Conservation (phyloP, 2,888 invertebrate genomes). For the Cephus rjabovi region DNA sequence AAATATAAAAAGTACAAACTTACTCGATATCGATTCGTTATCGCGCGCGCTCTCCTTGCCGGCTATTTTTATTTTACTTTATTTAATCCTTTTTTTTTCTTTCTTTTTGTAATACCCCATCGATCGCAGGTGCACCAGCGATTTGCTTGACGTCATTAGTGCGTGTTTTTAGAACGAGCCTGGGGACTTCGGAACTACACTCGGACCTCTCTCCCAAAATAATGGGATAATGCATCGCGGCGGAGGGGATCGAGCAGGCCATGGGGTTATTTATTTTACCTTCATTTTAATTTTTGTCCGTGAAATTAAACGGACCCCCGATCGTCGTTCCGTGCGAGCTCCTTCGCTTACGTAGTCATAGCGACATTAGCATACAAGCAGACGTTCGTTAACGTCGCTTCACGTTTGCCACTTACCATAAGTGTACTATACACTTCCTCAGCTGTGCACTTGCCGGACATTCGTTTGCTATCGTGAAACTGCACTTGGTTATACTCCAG, state of each 20-base stretch:
- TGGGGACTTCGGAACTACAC: not conserved
- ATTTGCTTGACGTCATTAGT: not conserved
- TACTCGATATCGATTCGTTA: not conserved
- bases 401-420: not conserved
- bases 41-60: not conserved
- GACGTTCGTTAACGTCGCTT: not conserved
- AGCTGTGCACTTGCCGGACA: not conserved
- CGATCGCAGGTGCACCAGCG: not conserved
- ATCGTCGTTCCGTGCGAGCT: conserved; percentile 16
- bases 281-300: conserved; percentile 1
- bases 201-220: too few species aligned
- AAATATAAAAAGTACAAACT: not conserved
- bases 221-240: not conserved
- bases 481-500: not conserved
- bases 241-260: rapidly evolving
- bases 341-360: conserved; percentile 20
- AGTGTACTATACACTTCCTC: not conserved
- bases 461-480: not conserved
- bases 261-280: not conserved
- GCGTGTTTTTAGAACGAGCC: not conserved
- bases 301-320: conserved; percentile 9
- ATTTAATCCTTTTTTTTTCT: too few species aligned
- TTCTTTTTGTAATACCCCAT: not conserved
- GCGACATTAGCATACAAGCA: conserved; percentile 14
- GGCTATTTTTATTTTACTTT: not conserved